Evolutionary conservation across 37 sponge, comb jelly and placozoan genomes (phyloP), one percentile per base, ranked within the genome.

Genomic region (Geodia barretti): DNA sequence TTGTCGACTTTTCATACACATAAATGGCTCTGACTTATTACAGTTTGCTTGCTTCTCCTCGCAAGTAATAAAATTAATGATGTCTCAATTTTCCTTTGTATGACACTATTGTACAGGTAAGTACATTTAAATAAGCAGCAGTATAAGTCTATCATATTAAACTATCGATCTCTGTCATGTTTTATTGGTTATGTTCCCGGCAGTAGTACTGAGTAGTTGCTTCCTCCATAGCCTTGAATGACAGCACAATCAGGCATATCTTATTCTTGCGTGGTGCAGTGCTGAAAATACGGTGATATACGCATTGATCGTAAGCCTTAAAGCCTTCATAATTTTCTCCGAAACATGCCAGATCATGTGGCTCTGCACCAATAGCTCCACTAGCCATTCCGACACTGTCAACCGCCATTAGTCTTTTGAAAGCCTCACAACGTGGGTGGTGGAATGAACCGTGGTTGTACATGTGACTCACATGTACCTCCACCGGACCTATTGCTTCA

Each of bases 401-500:
- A 47, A 47, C 14, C 7, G 54, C 7, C 14, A 47, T 7, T 47
- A 76, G 25, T 9, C 77, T 31, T 11, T 60, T 31, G n/a, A 76
- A 61, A 9, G 77, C 30, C 2, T 63, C 39, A 62, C 77, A 76
- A 21, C 77, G 63, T 38, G 77, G 77, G 38, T 76, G 77, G 20
- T 64, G 64, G 31, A 20, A 76, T n/a, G 3, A 2, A 76, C 64
- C 23, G 32, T 4, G 3, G 5, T 30, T 36, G 29, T 62, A 76
- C 19, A 4, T 38, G 47, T 47, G 68, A 59, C 81, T 80, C 1
- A 42, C 71, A 60, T 70, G 59, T 1, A 35, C 81, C 34, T 30
- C 26, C 33, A n/a, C 2, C 4, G 81, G 81, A 58, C 1, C 4
- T 41, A 80, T 70, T 4, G 71, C 31, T 4, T 35, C 7, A 34